Evolutionary conservation across 1,140 invertebrate genomes (phyloP).

Genomic region (Aphelenchoides besseyi): DNA sequence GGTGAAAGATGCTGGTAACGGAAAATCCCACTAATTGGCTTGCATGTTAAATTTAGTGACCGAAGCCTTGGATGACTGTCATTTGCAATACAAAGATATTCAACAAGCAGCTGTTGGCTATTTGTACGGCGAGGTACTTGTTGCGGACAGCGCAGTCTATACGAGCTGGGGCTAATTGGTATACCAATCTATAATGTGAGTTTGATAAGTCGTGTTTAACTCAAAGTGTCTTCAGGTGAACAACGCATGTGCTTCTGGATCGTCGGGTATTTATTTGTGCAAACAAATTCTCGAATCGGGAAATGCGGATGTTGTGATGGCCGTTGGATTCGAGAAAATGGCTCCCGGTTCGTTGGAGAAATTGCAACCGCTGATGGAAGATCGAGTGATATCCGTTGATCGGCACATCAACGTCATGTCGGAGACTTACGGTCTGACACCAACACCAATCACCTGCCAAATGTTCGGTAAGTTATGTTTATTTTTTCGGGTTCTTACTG

Average conservation of each 20-base stretch:
- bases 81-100: constrained; percentile 75
- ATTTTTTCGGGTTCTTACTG: not conserved
- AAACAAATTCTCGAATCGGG: constrained; percentile 80
- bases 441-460: constrained; percentile 42
- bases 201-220: not conserved
- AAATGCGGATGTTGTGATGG: constrained; percentile 79
- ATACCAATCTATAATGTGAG: constrained; percentile 89
- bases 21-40: not conserved
- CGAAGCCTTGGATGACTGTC: constrained; percentile 82
- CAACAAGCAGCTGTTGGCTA: constrained; percentile 22
- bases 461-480: not conserved
- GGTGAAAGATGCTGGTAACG: constrained; percentile 76
- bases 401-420: constrained; percentile 83
- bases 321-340: constrained; percentile 98
- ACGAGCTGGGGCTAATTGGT: constrained; percentile 89
- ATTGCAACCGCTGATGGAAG: constrained; percentile 69
- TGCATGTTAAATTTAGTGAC: constrained; percentile 66
- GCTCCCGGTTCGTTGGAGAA: constrained; percentile 79
- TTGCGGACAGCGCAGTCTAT: constrained; percentile 86
- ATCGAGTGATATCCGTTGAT: constrained; percentile 88
- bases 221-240: constrained; percentile 71
- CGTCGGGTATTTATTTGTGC: constrained; percentile 81
- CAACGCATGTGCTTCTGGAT: constrained; percentile 95
- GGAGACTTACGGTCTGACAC: constrained; percentile 73
- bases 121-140: constrained; percentile 94